Conservation (phyloP, 2,113 vertebrate species). For the Fregetta grallaria region DNA sequence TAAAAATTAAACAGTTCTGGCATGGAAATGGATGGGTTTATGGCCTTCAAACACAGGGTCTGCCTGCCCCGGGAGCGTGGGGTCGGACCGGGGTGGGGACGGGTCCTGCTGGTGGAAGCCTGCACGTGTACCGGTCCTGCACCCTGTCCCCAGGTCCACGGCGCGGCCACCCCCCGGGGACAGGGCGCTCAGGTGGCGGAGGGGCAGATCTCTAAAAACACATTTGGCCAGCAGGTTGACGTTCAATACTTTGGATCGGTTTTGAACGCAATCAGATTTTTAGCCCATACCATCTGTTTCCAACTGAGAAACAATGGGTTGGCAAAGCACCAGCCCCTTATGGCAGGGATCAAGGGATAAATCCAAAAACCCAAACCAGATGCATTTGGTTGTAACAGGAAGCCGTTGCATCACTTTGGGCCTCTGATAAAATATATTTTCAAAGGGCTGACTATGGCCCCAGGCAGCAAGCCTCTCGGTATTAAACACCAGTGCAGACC, state of each 20-base stretch:
- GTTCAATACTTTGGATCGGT: background rate
- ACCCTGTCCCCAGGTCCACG: accelerated
- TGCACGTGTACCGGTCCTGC: accelerated
- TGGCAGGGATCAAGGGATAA: background rate
- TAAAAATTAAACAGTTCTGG: background rate
- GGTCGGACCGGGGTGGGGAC: background rate
- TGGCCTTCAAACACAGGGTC: background rate
- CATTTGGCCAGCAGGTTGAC: background rate
- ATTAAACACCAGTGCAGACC: background rate
- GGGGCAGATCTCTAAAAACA: background rate
- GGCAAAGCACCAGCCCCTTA: background rate
- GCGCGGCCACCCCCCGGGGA: background rate
- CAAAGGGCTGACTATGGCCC: background rate
- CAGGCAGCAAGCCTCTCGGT: background rate
- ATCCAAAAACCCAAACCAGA: background rate
- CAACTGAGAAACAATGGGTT: background rate
- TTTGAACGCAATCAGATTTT: background rate
- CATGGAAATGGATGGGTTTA: background rate
- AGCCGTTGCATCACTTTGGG: background rate
- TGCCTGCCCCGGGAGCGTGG: accelerated
- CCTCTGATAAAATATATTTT: background rate
- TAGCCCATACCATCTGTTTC: background rate
- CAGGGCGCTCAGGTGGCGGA: background rate
- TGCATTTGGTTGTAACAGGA: background rate
- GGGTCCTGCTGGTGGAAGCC: background rate